Base-by-base conservation (phyloP, 2,888 invertebrate genomes). In the Drosophila prostipennis region DNA sequence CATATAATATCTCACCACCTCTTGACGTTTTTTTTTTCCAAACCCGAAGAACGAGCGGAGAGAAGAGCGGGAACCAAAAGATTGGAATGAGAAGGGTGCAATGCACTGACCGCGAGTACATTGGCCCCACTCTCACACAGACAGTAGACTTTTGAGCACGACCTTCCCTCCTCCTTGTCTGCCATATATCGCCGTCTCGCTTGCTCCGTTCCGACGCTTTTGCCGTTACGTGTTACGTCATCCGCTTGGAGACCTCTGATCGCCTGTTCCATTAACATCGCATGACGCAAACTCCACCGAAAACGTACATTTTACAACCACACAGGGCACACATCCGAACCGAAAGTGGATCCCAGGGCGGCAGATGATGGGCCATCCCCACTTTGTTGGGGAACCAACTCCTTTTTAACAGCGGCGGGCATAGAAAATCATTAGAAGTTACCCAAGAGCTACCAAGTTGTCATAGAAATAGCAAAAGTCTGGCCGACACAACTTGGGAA, bases 201-300 rank as follows among this genome's bases (percentile, higher is more conserved):
- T 81, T 71, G 49, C 84, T 29, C 42, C 51, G 67, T 49, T 16
- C 46, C 56, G 60, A 37, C 43, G 16, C 26, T 80, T 74, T 75
- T 74, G 80, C 60, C 76, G 87, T 81, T 82, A 85, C 86, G 83
- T 85, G 69, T 77, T 73, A 58, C 65, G 65, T 43, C 57, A 65
- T 67, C 72, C 46, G 39, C 45, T 57, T 40, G 16, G 10, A 0
- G 48, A 6, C 29, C 70, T 75, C 82, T 79, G 81, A 65, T 68
- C 89, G 71, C 91, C 91, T 85, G 80, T 79, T 89, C 79, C 79
- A 83, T 88, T 91, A 91, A 92, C 92, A 91, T 91, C 91, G 89
- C 90, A 91, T 91, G 91, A 92, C 92, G 92, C 91, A 91, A 91
- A 91, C 91, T 90, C 90, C 91, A 88, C 90, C 78, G 75, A 79